These are phyloP conservation scores for Nannoperca australis DNA, from an alignment of 2,797 vertebrate species.

Conservation along the genomic window DNA sequence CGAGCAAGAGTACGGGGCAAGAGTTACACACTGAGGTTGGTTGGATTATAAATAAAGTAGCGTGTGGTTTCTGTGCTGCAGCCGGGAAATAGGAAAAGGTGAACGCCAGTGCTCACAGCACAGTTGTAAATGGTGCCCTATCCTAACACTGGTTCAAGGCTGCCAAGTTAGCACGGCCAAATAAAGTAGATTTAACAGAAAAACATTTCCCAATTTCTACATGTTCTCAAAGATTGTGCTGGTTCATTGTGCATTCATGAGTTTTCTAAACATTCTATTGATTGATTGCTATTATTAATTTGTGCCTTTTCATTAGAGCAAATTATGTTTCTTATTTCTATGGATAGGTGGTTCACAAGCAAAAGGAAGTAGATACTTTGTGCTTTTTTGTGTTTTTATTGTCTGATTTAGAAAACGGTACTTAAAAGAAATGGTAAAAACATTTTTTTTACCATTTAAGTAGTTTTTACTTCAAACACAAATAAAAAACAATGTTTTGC, in stretches of 20 bases:
- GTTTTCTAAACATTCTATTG: constrained; percentile 13
- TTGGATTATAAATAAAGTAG: constrained; percentile 89
- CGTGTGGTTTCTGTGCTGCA: constrained; percentile 76
- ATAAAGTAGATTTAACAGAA: constrained; percentile 57
- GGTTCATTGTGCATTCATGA: constrained; percentile 32
- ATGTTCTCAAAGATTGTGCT: constrained; percentile 29
- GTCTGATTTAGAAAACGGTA: not conserved
- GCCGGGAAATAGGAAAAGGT: constrained; percentile 81
- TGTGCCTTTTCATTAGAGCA: not conserved
- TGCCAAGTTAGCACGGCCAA: constrained; percentile 73
- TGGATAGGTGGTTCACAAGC: not conserved
- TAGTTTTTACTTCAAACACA: not conserved
- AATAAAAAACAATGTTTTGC: not conserved
- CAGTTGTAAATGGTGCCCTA: constrained; percentile 78
- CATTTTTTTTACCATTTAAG: too few relatives aligned
- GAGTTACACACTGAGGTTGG: constrained; percentile 83
- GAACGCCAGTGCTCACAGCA: constrained; percentile 82
- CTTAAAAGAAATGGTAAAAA: not conserved
- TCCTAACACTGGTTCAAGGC: constrained; percentile 80
- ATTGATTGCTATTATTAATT: not conserved
- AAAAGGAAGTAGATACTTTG: not conserved
- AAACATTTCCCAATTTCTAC: constrained; percentile 38
- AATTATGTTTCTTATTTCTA: not conserved
- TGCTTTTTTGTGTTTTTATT: not conserved
- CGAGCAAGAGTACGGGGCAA: constrained; percentile 79